Evolutionary conservation across 2,888 invertebrate genomes (phyloP), one percentile per base, ranked within the genome.

Genomic region (Caenorhabditis macrosperma): DNA sequence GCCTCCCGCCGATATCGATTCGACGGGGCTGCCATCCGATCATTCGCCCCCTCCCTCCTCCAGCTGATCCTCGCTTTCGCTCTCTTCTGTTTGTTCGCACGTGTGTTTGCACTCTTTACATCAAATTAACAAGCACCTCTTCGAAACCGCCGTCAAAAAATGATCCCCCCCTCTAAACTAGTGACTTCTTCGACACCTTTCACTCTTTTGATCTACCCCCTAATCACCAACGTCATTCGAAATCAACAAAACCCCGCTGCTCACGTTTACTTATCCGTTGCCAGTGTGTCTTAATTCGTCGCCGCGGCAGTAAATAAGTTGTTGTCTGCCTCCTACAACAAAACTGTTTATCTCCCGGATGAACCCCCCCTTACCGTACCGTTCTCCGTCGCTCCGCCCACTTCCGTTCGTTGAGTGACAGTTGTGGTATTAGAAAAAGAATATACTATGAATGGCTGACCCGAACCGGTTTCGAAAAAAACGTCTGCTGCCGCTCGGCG

Each of bases 391-490:
- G 2, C n/a, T 26, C 28, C 28, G 2, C 48, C 24, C 20, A 20
- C 46, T 46, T 17, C 24, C 22, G 5, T 48, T 22, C 24, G 48
- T 7, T 48, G 48, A 48, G 48, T 52, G 52, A 52, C 52, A 52
- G 52, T 52, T 26, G 46, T 46, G n/a, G 52, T 52, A 28, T 3
- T 22, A 44, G 44, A 60, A 60, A 10, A n/a, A 57, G 22, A 20
- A 57, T 20, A 26, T n/a, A 26, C 41, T 38, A 38, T 38, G 38
- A 38, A n/a, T 17, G 35, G 7, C 24, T 22, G 33, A 50, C 30
- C 22, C 22, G 46, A 48, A 69, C 68, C 59, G 60, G 68, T 69
- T 69, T 69, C 35, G 50, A 69, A 69, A 48, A n/a, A 46, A 48
- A 60, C 10, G 55, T 48, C 24, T 52, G 46, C 3, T 17, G 52